These are phyloP conservation scores for Prionailurus viverrinus DNA, from an alignment of 2,113 vertebrate genomes.

Conservation along the genomic window DNA sequence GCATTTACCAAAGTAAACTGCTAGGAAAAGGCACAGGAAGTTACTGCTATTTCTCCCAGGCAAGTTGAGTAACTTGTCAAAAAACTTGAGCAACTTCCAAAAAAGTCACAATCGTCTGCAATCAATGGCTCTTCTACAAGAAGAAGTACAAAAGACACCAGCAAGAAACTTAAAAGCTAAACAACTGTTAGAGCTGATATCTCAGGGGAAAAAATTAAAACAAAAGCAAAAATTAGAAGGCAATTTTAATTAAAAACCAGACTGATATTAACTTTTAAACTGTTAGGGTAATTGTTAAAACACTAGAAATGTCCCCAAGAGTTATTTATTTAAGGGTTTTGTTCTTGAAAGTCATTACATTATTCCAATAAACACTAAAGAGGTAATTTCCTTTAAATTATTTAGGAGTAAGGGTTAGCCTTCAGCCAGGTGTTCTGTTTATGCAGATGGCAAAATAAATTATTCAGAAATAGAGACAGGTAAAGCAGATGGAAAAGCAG, in stretches of 20 bases:
- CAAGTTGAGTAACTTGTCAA: neutral
- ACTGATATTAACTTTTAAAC: constrained; percentile 76
- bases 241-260: constrained; percentile 73
- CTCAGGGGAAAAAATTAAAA: constrained; percentile 8
- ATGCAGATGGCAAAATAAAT: constrained; percentile 93
- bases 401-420: constrained; percentile 90
- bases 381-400: constrained; percentile 91
- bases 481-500: constrained; percentile 93
- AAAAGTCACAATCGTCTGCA: neutral
- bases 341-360: constrained; percentile 86
- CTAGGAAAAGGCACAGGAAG: neutral
- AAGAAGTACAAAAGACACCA: neutral
- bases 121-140: neutral
- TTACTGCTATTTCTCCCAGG: constrained; percentile 24
- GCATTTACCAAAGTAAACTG: neutral
- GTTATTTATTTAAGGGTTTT: constrained; percentile 82
- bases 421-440: constrained; percentile 90
- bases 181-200: constrained; percentile 48
- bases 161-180: constrained; percentile 38
- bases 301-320: constrained; percentile 67
- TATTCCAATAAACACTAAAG: constrained; percentile 82
- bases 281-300: constrained; percentile 62
- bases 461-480: constrained; percentile 92
- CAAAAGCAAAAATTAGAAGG: constrained; percentile 51
- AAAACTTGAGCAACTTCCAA: neutral